These are phyloP conservation scores for Labeo calbasu DNA, from an alignment of 2,797 vertebrate species.

Conservation along the genomic window DNA sequence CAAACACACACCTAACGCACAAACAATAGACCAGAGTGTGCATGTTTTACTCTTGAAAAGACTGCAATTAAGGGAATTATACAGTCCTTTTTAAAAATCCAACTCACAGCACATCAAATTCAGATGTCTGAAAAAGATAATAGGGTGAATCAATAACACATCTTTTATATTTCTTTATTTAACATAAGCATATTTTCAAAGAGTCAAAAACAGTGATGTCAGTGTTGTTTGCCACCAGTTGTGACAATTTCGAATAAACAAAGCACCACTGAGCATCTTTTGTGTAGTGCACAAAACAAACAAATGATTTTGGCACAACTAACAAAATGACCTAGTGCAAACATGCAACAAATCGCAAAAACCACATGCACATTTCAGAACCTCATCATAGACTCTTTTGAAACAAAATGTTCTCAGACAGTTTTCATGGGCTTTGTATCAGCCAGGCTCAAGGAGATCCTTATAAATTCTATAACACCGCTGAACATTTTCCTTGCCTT, in stretches of 20 bases:
- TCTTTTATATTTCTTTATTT: background rate
- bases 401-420: slow-evolving; percentile 33
- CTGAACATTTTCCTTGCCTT: slow-evolving; percentile 68
- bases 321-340: background rate
- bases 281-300: slow-evolving; percentile 10
- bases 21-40: slow-evolving; percentile 34
- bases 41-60: slow-evolving; percentile 6
- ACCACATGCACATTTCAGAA: background rate
- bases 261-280: background rate
- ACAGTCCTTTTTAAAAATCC: background rate
- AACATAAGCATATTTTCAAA: slow-evolving; percentile 2
- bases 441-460: slow-evolving; percentile 57
- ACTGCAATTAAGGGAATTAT: slow-evolving; percentile 21
- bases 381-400: background rate
- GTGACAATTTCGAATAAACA: background rate
- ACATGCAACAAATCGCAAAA: background rate
- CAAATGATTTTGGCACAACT: background rate
- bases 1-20: slow-evolving; percentile 3
- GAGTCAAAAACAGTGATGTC: background rate
- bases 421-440: slow-evolving; percentile 64
- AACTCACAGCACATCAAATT: background rate
- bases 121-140: background rate
- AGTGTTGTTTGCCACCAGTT: background rate
- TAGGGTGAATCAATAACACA: background rate
- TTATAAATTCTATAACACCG: slow-evolving; percentile 63